Conservation (phyloP, 2,888 invertebrate genomes). For the Balanococcus diminutus region DNA sequence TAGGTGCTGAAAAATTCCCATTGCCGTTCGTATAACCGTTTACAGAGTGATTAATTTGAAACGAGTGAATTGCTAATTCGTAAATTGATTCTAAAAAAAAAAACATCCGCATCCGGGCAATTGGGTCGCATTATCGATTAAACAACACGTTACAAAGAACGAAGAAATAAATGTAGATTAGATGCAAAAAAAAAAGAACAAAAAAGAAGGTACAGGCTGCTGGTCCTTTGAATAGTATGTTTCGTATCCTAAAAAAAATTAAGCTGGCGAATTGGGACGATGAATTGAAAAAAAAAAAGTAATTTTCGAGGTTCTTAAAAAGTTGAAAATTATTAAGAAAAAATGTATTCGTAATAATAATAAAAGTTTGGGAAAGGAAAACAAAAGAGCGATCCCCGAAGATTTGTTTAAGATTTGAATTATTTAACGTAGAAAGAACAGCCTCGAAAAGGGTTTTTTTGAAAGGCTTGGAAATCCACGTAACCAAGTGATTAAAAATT, state of each 20-base stretch:
- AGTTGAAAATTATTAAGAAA: neutral
- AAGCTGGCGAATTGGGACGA: neutral
- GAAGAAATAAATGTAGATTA: neutral
- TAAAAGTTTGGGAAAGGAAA: too few species aligned
- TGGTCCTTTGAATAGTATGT: neutral
- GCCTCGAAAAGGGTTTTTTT: neutral
- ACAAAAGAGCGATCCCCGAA: neutral
- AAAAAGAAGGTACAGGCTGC: neutral
- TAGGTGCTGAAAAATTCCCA: too few species aligned
- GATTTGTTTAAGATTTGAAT: neutral
- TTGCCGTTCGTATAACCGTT: too few species aligned
- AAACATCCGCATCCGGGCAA: neutral
- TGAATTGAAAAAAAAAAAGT: neutral
- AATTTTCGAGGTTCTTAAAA: neutral
- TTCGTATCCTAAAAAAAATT: neutral
- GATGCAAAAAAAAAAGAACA: neutral
- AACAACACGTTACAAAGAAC: neutral
- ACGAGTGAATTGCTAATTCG: neutral
- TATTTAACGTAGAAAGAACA: neutral
- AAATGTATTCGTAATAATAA: neutral
- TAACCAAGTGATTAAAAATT: neutral
- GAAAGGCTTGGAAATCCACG: neutral
- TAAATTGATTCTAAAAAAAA: neutral
- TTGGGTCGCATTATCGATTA: conserved; percentile 18
- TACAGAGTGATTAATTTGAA: neutral